Percentiles rank a stretch among this genome's conserved stretches.
These are phyloP conservation scores for Geopemphigus sp. DNA, from an alignment of 1,140 invertebrate species.

Conservation along the genomic window DNA sequence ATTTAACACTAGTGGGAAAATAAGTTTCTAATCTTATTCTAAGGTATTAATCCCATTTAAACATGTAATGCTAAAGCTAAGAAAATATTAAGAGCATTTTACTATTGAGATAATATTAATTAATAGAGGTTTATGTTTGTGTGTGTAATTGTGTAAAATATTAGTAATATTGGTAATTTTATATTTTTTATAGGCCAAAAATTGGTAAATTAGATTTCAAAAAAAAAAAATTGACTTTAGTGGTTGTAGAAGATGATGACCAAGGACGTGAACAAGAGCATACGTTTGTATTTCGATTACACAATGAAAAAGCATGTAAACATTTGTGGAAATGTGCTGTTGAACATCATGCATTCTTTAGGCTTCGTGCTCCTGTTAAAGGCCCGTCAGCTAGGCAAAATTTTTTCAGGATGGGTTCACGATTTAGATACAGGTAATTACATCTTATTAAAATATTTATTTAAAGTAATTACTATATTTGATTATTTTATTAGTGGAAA, in stretches of 20 bases:
- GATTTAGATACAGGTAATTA: constrained; percentile 83
- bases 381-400: constrained; percentile 86
- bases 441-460: neutral
- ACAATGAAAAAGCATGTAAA: constrained; percentile 97
- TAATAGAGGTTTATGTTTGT: neutral
- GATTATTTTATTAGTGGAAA: constrained; percentile 62
- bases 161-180: neutral
- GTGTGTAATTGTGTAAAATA: neutral
- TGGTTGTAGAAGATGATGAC: constrained; percentile 95
- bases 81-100: no score
- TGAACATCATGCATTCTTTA: constrained; percentile 98
- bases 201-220: constrained; percentile 92
- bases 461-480: neutral
- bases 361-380: constrained; percentile 85
- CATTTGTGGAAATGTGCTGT: constrained; percentile 99
- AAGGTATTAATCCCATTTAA: no score
- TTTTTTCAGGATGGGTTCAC: constrained; percentile 94
- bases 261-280: constrained; percentile 89
- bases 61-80: no score
- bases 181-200: constrained; percentile 83
- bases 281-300: constrained; percentile 85
- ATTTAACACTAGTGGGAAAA: no score
- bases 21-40: no score
- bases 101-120: no score
- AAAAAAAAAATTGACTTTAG: constrained; percentile 90